Evolutionary conservation across 2,888 invertebrate species (phyloP).

Genomic region (Cylloceria caligata): DNA sequence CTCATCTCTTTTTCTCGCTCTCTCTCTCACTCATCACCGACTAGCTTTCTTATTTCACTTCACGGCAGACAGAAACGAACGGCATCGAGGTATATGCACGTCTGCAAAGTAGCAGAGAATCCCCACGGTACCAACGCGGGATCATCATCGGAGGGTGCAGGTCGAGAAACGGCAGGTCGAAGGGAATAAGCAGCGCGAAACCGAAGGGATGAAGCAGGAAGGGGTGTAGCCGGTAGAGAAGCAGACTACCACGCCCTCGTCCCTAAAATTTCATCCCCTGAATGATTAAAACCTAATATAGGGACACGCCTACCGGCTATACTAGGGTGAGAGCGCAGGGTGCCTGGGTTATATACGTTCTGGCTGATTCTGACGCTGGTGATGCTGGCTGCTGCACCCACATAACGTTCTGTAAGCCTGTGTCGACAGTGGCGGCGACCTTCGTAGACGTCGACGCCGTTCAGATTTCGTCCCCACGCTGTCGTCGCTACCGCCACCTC

Average conservation of each 20-base stretch:
- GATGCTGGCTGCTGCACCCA: constrained; percentile 52
- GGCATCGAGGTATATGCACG: background rate
- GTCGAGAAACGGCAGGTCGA: constrained; percentile 34
- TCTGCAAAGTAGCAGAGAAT: background rate
- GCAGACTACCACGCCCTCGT: constrained; percentile 84
- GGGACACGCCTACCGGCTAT: constrained; percentile 82
- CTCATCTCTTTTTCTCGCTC: background rate
- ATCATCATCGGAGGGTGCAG: constrained; percentile 34
- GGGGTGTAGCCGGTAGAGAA: constrained; percentile 83
- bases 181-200: constrained; percentile 58
- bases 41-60: background rate
- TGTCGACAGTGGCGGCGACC: constrained; percentile 19
- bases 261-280: constrained; percentile 83
- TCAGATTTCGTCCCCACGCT: constrained; percentile 51
- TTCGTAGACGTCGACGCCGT: constrained; percentile 48
- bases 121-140: background rate
- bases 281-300: constrained; percentile 85
- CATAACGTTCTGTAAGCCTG: constrained; percentile 40
- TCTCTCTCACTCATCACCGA: constrained; percentile 8
- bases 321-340: constrained; percentile 61
- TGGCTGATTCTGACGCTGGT: constrained; percentile 8
- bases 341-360: constrained; percentile 1
- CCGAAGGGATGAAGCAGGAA: constrained; percentile 78
- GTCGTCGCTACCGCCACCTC: constrained; percentile 9
- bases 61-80: background rate